Evolutionary conservation across 1,140 invertebrate genomes (phyloP).

Genomic region (Drosophila busckii): DNA sequence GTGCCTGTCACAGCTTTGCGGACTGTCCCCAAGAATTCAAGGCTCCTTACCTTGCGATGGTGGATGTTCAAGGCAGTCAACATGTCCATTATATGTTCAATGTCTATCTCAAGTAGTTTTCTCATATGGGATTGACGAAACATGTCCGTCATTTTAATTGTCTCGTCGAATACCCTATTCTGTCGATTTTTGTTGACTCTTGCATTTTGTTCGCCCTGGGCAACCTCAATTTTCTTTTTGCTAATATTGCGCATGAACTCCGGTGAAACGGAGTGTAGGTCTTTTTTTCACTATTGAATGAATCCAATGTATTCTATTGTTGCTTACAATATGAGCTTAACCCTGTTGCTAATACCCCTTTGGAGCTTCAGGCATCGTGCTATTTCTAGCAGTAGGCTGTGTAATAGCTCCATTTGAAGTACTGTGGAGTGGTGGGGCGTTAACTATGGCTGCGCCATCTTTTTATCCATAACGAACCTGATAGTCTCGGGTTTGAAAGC

Average conservation of each 20-base stretch:
- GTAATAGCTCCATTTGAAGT: background rate
- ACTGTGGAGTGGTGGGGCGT: background rate
- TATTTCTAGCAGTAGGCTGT: background rate
- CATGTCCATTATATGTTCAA: conserved; percentile 1
- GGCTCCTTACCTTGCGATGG: conserved; percentile 13
- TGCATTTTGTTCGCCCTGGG: no score
- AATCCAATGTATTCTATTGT: background rate
- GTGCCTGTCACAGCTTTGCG: conserved; percentile 14
- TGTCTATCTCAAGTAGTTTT: conserved; percentile 6
- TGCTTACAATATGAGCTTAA: background rate
- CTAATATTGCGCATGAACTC: no score
- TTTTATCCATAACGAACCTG: background rate
- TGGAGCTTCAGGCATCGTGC: background rate
- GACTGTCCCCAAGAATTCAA: conserved; percentile 18
- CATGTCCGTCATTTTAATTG: no score
- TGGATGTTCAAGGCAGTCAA: conserved; percentile 1
- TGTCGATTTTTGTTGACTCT: no score
- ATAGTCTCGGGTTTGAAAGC: background rate
- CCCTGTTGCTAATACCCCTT: background rate
- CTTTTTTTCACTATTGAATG: background rate
- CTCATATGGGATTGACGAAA: conserved; percentile 18
- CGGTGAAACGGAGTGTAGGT: no score
- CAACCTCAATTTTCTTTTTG: no score
- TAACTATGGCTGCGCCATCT: background rate
- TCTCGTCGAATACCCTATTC: no score